phyloP scores from a whole-genome alignment of 2,113 vertebrate genomes.

The Numenius arquata region DNA sequence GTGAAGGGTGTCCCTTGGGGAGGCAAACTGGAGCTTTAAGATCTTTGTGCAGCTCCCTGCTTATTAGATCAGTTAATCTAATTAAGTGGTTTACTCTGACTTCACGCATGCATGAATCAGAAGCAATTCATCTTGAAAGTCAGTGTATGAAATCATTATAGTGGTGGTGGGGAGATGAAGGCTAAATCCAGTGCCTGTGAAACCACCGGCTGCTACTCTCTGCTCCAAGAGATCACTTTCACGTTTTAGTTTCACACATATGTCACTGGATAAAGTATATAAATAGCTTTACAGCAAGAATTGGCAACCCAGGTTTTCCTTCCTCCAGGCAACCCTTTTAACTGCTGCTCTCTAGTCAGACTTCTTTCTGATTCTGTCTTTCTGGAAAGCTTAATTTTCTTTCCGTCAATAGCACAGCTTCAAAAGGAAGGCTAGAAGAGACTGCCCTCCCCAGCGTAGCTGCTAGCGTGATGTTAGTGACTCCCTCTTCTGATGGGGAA shows the following conservation, averaged over 20 bases:
- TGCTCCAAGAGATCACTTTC: neutral
- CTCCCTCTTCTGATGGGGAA: neutral
- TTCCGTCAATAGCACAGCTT: neutral
- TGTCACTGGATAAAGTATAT: neutral
- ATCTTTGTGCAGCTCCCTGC: neutral
- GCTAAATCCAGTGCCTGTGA: neutral
- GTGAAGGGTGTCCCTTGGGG: neutral
- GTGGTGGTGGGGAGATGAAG: neutral
- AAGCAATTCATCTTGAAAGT: neutral
- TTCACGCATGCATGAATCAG: neutral
- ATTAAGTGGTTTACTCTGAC: conserved; percentile 40
- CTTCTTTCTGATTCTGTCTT: neutral
- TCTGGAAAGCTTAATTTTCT: neutral
- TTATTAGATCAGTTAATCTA: conserved; percentile 53
- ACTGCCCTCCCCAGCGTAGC: neutral
- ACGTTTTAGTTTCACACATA: neutral
- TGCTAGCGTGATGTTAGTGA: neutral
- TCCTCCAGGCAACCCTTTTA: neutral
- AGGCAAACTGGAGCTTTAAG: neutral
- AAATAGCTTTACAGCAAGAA: neutral
- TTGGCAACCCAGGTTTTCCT: neutral
- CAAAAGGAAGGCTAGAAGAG: neutral
- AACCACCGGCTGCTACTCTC: neutral
- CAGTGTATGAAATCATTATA: neutral
- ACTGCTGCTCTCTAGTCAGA: neutral